Evolutionary conservation across 2,797 vertebrate species (phyloP).

Genomic region (Sebastes nivosus): DNA sequence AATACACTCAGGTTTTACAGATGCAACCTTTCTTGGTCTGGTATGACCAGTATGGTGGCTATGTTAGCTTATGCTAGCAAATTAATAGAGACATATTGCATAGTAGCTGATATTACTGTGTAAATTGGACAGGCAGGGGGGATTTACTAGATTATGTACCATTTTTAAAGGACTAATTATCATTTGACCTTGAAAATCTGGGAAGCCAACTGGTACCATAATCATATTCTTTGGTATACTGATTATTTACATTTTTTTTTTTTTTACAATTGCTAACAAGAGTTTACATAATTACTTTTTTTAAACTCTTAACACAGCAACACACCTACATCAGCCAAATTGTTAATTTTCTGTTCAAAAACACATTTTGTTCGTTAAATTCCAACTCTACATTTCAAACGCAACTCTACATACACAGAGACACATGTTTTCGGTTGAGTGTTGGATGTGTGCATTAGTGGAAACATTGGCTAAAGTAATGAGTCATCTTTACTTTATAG

Average conservation of each 20-base stretch:
- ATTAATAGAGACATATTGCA: not conserved
- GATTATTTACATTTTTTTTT: not conserved
- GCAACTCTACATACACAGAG: too few species aligned
- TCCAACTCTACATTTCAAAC: too few species aligned
- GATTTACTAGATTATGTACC: not conserved
- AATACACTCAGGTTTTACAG: not conserved
- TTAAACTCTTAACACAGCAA: not conserved
- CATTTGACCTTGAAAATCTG: not conserved
- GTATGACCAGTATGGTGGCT: not conserved
- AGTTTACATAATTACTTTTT: not conserved
- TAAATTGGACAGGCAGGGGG: too few species aligned
- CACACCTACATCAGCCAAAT: accelerated
- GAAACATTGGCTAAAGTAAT: too few species aligned
- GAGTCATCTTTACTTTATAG: too few species aligned
- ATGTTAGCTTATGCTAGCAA: not conserved
- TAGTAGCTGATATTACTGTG: not conserved
- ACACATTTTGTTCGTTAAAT: too few species aligned
- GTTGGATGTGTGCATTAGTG: too few species aligned
- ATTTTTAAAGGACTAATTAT: not conserved
- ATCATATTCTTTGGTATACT: not conserved
- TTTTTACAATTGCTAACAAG: not conserved
- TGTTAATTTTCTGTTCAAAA: too few species aligned
- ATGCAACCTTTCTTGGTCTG: not conserved
- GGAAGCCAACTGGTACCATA: not conserved
- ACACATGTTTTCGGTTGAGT: too few species aligned